Base-by-base conservation (phyloP, 2,113 vertebrate species). In the Anthoscopus minutus region DNA sequence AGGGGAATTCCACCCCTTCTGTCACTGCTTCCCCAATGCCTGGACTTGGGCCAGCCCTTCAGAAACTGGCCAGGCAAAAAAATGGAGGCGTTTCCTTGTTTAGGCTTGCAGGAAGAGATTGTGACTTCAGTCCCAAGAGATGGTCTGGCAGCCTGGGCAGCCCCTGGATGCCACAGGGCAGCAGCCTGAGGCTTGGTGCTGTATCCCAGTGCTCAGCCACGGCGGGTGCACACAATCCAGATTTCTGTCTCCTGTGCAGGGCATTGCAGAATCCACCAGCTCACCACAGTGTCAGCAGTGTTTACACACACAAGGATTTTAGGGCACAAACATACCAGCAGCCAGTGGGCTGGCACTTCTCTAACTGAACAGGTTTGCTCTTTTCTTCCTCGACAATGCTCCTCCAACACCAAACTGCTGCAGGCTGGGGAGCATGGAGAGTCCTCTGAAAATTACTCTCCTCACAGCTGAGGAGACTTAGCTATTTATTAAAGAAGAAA, bases 1-100 rank as follows among this genome's bases (percentile, higher is more conserved):
- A 22, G 95, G 95, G 95, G 72, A 96, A 95, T 97, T 96, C 94
- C 92, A 64, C 27, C 2, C 4, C 73, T 16, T 3, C 6, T 44
- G 56, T 62, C 53, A 6, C 72, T 56, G 65, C 50, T 51, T 20
- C 10, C 40, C 57, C 4, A 44, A 21, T 0, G 1, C 42, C 60
- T 88, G 76, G 42, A 37, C 12, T 0, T 0, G 0, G 0, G 74
- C 85, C 89, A 93, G 45, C 48, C 17, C 54, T 28, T 22, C 12
- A 5, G 4, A 35, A 44, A 65, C 15, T 15, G 4, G 2, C 0
- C 3, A 67, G 21, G 2, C 14, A 48, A 54, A 89, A 87, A 87
- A 94, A 69, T 40, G 67, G 45, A 58, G 79, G 81, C 5, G 4
- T 87, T 89, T 38, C 54, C 65, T 89, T 11, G 17, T 17, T 42